These are phyloP conservation scores for Zoroaster sp. DNA, from an alignment of 53 echinoderm and acorn worm species.

Conservation along the genomic window DNA sequence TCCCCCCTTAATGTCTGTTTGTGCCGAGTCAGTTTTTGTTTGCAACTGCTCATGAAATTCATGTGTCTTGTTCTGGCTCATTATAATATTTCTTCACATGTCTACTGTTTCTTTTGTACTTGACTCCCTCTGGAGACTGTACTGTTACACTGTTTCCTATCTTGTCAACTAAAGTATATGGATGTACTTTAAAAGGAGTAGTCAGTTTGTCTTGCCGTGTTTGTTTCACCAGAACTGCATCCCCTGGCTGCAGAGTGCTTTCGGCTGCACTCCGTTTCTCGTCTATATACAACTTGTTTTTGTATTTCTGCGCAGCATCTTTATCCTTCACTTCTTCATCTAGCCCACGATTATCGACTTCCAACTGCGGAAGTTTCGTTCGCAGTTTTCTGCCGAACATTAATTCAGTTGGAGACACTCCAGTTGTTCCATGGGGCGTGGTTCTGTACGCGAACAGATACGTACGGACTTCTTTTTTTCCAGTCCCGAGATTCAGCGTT, in stretches of 20 bases:
- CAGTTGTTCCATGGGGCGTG: constrained; percentile 55
- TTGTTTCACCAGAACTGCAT: no score
- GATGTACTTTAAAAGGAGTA: no score
- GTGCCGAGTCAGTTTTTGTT: no score
- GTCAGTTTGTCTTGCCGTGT: no score
- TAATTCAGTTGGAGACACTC: constrained; percentile 54
- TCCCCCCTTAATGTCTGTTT: no score
- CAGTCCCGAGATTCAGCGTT: constrained; percentile 40
- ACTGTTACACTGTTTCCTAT: no score
- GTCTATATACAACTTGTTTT: constrained; percentile 57
- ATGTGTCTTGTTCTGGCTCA: no score
- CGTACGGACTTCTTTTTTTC: constrained; percentile 36
- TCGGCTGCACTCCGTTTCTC: constrained; percentile 43
- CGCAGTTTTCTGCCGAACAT: constrained; percentile 58
- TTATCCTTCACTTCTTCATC: constrained; percentile 40
- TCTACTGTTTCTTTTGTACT: no score
- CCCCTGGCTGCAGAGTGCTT: constrained; percentile 21
- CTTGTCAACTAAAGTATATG: no score
- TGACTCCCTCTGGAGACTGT: no score
- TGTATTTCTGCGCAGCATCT: constrained; percentile 45
- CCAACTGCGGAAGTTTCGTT: constrained; percentile 50
- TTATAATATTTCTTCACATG: no score
- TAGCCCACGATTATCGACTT: background rate
- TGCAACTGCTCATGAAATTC: no score
- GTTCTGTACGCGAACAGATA: constrained; percentile 51